phyloP scores from a whole-genome alignment of 2,888 invertebrate genomes.

The Lithodes maja region DNA sequence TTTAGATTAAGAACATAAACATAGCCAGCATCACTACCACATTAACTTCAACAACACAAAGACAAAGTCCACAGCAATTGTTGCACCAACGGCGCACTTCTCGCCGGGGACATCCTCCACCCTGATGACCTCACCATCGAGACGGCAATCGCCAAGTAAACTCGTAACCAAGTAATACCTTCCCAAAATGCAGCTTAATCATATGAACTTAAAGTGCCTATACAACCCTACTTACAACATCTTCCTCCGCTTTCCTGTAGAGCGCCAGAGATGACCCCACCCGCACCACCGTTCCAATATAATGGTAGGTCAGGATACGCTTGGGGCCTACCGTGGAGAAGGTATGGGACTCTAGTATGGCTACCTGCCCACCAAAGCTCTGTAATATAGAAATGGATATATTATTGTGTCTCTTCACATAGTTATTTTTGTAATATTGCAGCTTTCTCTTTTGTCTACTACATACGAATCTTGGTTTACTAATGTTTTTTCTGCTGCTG shows the following conservation, averaged over 20 bases:
- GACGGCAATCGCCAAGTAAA: too few species aligned
- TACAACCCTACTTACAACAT: slow-evolving; percentile 3
- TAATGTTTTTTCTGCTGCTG: too few species aligned
- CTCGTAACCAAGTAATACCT: too few species aligned
- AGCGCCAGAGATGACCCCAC: slow-evolving; percentile 15
- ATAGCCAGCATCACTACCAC: too few species aligned
- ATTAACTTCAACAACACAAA: neutral
- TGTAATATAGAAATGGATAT: neutral
- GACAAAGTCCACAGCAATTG: too few species aligned
- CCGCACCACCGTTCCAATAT: neutral
- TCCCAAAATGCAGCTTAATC: neutral
- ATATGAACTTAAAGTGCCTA: neutral
- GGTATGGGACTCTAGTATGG: slow-evolving; percentile 24
- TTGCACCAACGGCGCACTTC: too few species aligned
- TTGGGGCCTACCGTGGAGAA: slow-evolving; percentile 1
- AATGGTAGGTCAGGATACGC: slow-evolving; percentile 30
- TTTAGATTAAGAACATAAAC: neutral
- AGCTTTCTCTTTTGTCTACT: too few species aligned
- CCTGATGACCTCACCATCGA: too few species aligned
- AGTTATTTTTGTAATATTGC: too few species aligned
- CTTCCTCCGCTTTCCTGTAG: slow-evolving; percentile 15
- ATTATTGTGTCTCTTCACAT: too few species aligned
- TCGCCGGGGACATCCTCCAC: too few species aligned
- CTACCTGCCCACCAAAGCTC: slow-evolving; percentile 16
- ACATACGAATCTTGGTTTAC: too few species aligned